These are phyloP conservation scores for Rhabdomys dilectus DNA, from an alignment of 2,113 vertebrate genomes.

Conservation along the genomic window DNA sequence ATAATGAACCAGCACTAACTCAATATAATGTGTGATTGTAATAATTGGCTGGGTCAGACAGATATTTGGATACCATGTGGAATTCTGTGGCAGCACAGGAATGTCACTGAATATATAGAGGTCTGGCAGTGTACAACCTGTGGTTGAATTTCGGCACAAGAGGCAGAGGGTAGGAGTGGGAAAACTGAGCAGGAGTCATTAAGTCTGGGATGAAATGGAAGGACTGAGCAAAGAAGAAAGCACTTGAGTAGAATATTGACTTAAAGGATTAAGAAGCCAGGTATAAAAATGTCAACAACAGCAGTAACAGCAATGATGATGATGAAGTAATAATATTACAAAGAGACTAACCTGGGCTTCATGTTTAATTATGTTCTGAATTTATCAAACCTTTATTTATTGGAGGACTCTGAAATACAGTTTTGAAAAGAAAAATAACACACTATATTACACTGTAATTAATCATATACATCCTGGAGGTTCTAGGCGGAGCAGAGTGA, in stretches of 20 bases:
- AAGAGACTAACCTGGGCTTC: not conserved
- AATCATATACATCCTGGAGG: not conserved
- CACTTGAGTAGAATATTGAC: constrained; percentile 10
- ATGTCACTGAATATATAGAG: constrained; percentile 77
- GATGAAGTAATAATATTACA: not conserved
- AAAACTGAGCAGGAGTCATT: constrained; percentile 75
- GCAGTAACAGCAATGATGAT: not conserved
- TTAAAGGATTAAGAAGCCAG: constrained; percentile 42
- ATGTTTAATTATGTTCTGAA: constrained; percentile 28
- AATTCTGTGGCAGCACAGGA: constrained; percentile 68
- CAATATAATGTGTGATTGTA: constrained; percentile 79
- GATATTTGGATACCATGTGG: constrained; percentile 64
- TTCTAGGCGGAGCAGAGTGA: not conserved
- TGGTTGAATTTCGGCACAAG: constrained; percentile 78
- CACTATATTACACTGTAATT: constrained; percentile 1
- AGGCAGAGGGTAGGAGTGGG: constrained; percentile 67
- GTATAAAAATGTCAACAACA: constrained; percentile 35
- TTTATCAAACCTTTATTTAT: not conserved
- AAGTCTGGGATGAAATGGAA: constrained; percentile 72
- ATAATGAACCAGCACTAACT: constrained; percentile 63
- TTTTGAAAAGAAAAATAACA: not conserved
- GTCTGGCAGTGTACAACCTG: constrained; percentile 73
- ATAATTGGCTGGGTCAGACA: constrained; percentile 69
- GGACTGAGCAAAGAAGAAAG: constrained; percentile 55
- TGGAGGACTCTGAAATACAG: not conserved